Conservation (phyloP, 2,797 vertebrate genomes). For the Etheostoma nigrum region DNA sequence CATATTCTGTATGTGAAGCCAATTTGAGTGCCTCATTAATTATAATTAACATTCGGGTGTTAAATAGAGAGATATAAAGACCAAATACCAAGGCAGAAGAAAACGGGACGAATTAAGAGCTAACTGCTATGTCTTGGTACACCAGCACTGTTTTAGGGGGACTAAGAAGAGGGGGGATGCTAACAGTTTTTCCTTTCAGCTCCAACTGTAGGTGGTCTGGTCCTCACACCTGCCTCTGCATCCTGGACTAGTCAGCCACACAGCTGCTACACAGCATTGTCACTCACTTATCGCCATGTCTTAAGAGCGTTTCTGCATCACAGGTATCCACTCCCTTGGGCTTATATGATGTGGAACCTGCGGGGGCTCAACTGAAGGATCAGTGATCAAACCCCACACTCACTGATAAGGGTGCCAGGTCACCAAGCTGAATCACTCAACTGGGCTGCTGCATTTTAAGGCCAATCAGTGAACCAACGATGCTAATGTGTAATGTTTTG, state of each 20-base stretch:
- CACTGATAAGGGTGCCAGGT: conserved; percentile 59
- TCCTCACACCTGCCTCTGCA: conserved; percentile 71
- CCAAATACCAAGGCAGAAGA: background rate
- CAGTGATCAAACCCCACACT: conserved; percentile 57
- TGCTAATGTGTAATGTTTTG: conserved; percentile 56
- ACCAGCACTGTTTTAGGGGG: conserved; percentile 78
- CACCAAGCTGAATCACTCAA: conserved; percentile 37
- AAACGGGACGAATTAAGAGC: conserved; percentile 9
- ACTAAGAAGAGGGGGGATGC: conserved; percentile 43
- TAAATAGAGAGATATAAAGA: conserved; percentile 44
- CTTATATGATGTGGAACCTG: conserved; percentile 54
- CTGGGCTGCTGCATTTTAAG: conserved; percentile 31
- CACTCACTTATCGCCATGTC: conserved; percentile 76
- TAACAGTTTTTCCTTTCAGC: conserved; percentile 60
- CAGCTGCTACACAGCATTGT: conserved; percentile 74
- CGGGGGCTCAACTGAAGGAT: conserved; percentile 55
- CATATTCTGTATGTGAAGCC: background rate
- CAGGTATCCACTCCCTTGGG: conserved; percentile 55
- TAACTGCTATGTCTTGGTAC: conserved; percentile 48
- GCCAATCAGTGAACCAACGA: conserved; percentile 56
- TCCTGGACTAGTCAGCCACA: conserved; percentile 47
- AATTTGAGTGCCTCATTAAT: background rate
- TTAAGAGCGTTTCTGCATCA: conserved; percentile 63
- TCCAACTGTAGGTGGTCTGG: conserved; percentile 70
- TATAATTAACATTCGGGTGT: conserved; percentile 9